Base-by-base conservation (phyloP, 2,113 vertebrate species). In the Hypocryptadius cinnamomeus region DNA sequence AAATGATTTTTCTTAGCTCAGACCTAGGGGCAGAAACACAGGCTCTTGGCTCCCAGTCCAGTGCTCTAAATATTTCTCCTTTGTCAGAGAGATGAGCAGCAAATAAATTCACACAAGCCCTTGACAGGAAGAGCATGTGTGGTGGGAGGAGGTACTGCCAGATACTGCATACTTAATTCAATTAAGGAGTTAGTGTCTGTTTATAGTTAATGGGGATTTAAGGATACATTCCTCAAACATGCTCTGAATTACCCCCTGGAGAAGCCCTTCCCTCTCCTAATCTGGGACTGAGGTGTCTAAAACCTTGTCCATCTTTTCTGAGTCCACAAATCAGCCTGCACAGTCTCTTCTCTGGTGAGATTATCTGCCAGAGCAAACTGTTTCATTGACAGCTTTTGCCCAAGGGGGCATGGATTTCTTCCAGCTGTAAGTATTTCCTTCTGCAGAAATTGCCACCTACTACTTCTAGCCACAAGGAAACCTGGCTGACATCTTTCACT, bases 1-100 rank as follows among this genome's bases (percentile, higher is more conserved):
- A 93, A 94, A 87, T 93, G 39, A 70, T 87, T 95, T 91, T 82
- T 79, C 85, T 87, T 59, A 57, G 78, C 78, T 95, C 81, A 91
- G 87, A 91, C 85, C 94, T 87, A 91, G 79, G 71, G 93, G 74
- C 96, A 96, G 87, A 76, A 92, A 77, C 63, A 66, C 19, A 40
- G 56, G 66, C 71, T 87, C 87, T 59, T 82, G 80, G 70, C 73
- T 92, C 78, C 50, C 59, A 73, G 50, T 89, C 74, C 68, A 63
- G 35, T 0, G 11, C 63, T 79, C 79, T 69, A 82, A 86, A 85
- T 89, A 77, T 53, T 85, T 85, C 87, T 87, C 47, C 63, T 85
- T 66, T 85, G 30, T 93, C 63, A 91, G 59, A 35, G 69, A 89
- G 65, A 87, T 31, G 76, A 88, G 68, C 82, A 74, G 90, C 64